Base-by-base conservation (phyloP, 1,140 invertebrate genomes). In the Delia radicum region DNA sequence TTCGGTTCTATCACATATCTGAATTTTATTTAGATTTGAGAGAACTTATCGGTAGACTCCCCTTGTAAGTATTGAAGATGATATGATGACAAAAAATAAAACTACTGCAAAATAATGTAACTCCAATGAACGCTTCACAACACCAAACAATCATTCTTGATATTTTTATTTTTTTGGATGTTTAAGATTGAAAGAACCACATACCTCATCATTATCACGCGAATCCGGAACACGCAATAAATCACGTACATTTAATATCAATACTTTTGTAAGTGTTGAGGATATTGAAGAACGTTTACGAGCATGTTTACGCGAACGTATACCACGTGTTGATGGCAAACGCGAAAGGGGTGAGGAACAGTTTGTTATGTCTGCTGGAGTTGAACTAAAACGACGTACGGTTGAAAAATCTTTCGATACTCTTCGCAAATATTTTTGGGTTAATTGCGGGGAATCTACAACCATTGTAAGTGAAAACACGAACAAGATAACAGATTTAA, bases 161-260 rank as follows among this genome's bases (percentile, higher is more conserved):
- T n/a, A n/a, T n/a, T n/a, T n/a, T n/a, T n/a, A n/a, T n/a, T n/a
- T n/a, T n/a, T n/a, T n/a, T n/a, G n/a, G n/a, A n/a, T n/a, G n/a
- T n/a, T n/a, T n/a, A n/a, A n/a, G n/a, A n/a, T n/a, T n/a, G n/a
- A n/a, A 21, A 5, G 21, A 55, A 55, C n/a, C 18, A 55, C 48
- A 24, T 55, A 75, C 74, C 74, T 72, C 75, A 31, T 48, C 72
- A 21, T 74, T 74, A 26, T 67, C 33, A 6, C 65, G 77, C 75
- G 77, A 75, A 27, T 81, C 72, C 15, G 81, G 78, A 13, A 78
- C 77, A 77, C 75, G 81, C 48, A 86, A 77, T 79, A 86, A 82
- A 80, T 86, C 84, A 28, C 84, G 81, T 69, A 86, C 84, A 74
- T 86, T 86, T 42, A 86, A 79, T 79, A 86, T 83, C n/a, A 86